Base-by-base conservation (phyloP, 2,888 invertebrate genomes). In the Monopis laevigella region DNA sequence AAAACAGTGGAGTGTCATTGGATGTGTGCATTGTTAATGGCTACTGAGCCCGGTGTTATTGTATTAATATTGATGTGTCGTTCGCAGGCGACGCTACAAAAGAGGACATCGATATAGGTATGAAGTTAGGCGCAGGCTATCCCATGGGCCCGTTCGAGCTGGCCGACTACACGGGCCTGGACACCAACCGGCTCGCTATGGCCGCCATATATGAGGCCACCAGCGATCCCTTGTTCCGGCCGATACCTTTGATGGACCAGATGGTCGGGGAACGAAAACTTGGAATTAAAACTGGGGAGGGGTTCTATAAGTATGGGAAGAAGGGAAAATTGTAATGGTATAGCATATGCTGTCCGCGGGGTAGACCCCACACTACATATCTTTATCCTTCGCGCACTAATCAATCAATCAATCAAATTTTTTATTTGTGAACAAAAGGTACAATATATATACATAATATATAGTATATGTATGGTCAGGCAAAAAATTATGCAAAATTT, bases 101-200 rank as follows among this genome's bases (percentile, higher is more conserved):
- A 6, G 77, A 84, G 52, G 94, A 96, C 62, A 90, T 96, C 43
- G 96, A 96, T 57, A 88, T 83, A 6, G 94, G 92, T 1, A 93
- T 95, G 93, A 95, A 95, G 66, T 70, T 95, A 11, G 95, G 95
- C n/a, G 92, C 92, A 2, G 89, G 91, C 1, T 87, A 92, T 68
- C 94, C 94, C 0, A 94, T 95, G 94, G 95, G 95, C 0, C 95
- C 95, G 0, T 85, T 96, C 52, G 93, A 95, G 64, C 66, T 96
- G 27, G 80, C 87, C 0, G 95, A 96, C 72, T 93, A 90, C 67
- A 90, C 92, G 1, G 95, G 95, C 0, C 77, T 91, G 2, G 96
- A 96, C 61, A 93, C 92, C 1, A 86, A 85, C 47, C 82, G 87
- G 56, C 88, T 85, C 51, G 92, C 89, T 44, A 58, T 92, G n/a